Base-by-base conservation (phyloP, 1,140 invertebrate species). In the Brachionus koreanus region DNA sequence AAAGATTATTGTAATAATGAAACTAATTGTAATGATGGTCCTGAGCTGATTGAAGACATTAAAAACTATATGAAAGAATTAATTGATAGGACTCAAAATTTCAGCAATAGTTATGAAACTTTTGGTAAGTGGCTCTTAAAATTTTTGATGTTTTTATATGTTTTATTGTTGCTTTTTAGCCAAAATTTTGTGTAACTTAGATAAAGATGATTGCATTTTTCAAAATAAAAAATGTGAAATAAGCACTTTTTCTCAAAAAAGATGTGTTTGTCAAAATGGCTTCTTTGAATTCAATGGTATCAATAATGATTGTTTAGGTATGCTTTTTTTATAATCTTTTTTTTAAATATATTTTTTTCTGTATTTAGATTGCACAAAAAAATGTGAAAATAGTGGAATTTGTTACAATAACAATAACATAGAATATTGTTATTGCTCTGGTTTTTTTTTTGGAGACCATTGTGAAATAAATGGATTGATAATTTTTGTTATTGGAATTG, bases 401-500 rank as follows among this genome's bases (percentile, higher is more conserved):
- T 74, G 69, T 10, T 42, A 13, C 19, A 19, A 4, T 13, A 43
- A 74, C 7, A 74, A 74, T n/a, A 25, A 19, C 12, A 46, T 25
- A 0, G 69, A 74, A 25, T 74, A 25, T 25, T 74, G 69, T 29
- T 74, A 74, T 46, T 74, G 69, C 46, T 13, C 69, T 23, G 43
- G 69, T 29, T 74, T 35, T 23, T 74, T 74, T 74, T 74, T 74
- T 29, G 69, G 69, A 46, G 69, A 74, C 23, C 7, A 6, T 12
- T 74, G 69, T 46, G 16, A 74, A 23, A 74, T 74, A 29, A 74
- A 74, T 74, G 69, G 69, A 9, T 39, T 74, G 42, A 29, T 74
- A 4, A 29, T 74, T 10, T 35, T 74, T 13, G 42, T 35, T 49
- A 35, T 74, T 25, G 69, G 69, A 23, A 46, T 46, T 25, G 29